Conservation (phyloP, 2,888 invertebrate species). For the Leptothorax acervorum region DNA sequence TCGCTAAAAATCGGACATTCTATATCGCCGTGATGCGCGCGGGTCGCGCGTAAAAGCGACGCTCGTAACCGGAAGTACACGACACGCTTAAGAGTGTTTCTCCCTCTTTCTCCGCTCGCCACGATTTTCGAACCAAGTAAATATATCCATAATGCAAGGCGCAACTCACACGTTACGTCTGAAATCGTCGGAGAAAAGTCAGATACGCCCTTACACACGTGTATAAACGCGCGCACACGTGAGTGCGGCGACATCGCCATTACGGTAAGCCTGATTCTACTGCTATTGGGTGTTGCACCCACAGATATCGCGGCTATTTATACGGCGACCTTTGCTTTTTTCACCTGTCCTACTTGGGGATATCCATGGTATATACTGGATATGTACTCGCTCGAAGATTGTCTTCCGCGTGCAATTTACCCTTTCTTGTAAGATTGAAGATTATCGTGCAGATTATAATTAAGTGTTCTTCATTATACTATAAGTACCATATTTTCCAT, state of each 20-base stretch:
- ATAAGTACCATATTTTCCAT: not conserved
- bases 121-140: slow-evolving; percentile 3
- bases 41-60: slow-evolving; percentile 10
- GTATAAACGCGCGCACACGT: not conserved
- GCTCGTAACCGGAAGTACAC: slow-evolving; percentile 33
- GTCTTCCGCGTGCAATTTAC: slow-evolving; percentile 26
- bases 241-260: slow-evolving; percentile 5
- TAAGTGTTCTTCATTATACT: not conserved
- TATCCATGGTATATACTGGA: slow-evolving; percentile 23
- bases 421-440: slow-evolving; percentile 29
- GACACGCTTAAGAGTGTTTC: not conserved
- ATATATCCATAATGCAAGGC: slow-evolving; percentile 31
- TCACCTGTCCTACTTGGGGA: slow-evolving; percentile 54
- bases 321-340: slow-evolving; percentile 61
- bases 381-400: slow-evolving; percentile 19
- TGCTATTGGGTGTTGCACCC: slow-evolving; percentile 61
- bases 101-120: not conserved
- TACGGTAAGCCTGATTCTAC: slow-evolving; percentile 42
- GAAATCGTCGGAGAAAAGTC: slow-evolving; percentile 17
- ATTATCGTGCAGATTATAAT: slow-evolving; percentile 20
- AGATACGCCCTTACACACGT: not conserved
- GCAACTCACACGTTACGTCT: not conserved
- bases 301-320: slow-evolving; percentile 63
- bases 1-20: slow-evolving; percentile 32
- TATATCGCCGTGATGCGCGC: not conserved